Conservation (phyloP, 2,113 vertebrate genomes). For the Ivindomyrus marchei region DNA sequence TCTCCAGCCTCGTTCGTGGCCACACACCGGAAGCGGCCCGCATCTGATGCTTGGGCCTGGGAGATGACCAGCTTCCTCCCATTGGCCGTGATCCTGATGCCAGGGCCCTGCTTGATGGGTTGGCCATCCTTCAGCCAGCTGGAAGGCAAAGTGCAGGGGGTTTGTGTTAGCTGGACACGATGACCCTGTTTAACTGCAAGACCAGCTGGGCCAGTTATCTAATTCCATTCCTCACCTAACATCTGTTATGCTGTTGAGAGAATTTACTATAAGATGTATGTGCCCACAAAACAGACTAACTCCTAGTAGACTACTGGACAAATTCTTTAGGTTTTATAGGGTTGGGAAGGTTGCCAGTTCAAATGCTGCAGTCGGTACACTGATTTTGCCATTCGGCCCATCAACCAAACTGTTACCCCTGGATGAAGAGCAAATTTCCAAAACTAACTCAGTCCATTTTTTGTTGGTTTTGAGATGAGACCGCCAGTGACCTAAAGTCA, state of each 20-base stretch:
- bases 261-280: not conserved
- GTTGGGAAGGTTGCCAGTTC: not conserved
- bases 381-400: not conserved
- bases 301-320: not conserved
- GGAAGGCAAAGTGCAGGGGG: slow-evolving; percentile 20
- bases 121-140: slow-evolving; percentile 89
- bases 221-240: not conserved
- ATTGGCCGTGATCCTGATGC: slow-evolving; percentile 61
- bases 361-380: not conserved
- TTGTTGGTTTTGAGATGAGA: not conserved
- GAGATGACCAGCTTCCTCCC: slow-evolving; percentile 75
- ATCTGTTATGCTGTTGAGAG: not conserved
- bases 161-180: not conserved
- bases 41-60: slow-evolving; percentile 76
- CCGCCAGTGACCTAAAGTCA: not conserved
- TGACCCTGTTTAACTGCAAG: not conserved
- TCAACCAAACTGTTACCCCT: not conserved
- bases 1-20: slow-evolving; percentile 80
- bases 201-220: not conserved
- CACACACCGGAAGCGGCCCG: slow-evolving; percentile 79
- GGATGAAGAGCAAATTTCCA: not conserved
- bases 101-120: slow-evolving; percentile 58
- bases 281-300: not conserved
- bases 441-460: not conserved
- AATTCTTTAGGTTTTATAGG: not conserved